phyloP scores from a whole-genome alignment of 2,113 vertebrate species.

The Centrocercus urophasianus region DNA sequence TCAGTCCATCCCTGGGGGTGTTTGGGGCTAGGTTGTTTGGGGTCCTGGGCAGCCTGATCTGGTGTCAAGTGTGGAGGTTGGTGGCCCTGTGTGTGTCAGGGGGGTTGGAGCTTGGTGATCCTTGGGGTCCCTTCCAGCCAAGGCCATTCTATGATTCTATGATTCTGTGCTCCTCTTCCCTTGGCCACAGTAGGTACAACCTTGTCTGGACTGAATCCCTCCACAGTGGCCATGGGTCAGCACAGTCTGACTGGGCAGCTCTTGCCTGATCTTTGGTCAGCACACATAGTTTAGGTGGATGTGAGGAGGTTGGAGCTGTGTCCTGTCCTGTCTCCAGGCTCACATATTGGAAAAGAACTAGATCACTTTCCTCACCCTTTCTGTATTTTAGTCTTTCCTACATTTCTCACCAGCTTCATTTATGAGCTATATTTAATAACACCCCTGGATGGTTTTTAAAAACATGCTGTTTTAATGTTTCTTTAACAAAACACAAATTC shows the following conservation, averaged over 20 bases:
- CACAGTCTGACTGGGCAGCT: accelerated
- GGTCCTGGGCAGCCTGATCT: too few relatives aligned
- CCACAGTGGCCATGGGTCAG: accelerated
- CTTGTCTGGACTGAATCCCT: neutral
- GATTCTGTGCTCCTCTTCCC: neutral
- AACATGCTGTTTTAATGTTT: constrained; percentile 50
- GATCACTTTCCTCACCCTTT: neutral
- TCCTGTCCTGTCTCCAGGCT: neutral
- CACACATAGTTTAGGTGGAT: neutral
- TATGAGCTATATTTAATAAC: constrained; percentile 22
- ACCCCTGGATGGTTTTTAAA: constrained; percentile 24
- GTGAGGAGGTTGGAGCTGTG: neutral
- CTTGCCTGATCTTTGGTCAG: neutral
- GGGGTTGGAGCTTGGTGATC: too few relatives aligned
- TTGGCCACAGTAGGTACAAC: neutral
- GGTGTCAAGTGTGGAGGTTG: too few relatives aligned
- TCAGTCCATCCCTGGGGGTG: too few relatives aligned
- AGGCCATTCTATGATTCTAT: neutral
- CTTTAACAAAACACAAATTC: constrained; percentile 50
- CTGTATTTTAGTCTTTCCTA: neutral
- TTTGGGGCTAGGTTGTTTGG: too few relatives aligned
- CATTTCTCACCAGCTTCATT: constrained; percentile 7
- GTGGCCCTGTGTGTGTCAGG: too few relatives aligned
- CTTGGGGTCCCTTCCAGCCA: too few relatives aligned
- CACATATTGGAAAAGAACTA: neutral